Evolutionary conservation across 2,888 invertebrate genomes (phyloP).

Genomic region (Muscina levida): DNA sequence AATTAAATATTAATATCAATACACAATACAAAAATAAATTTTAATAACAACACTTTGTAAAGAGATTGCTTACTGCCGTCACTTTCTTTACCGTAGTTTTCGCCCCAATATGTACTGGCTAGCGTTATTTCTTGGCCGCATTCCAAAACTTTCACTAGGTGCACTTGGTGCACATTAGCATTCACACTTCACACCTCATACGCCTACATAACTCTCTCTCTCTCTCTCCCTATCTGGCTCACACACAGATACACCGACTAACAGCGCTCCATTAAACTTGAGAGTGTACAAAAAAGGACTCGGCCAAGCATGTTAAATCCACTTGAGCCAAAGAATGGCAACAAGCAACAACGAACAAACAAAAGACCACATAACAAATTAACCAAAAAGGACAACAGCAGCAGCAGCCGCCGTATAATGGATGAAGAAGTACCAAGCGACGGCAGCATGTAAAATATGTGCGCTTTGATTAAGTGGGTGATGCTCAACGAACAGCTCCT

Average conservation of each 20-base stretch:
- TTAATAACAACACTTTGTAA: no score
- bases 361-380: slow-evolving; percentile 63
- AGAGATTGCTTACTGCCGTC: no score
- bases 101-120: no score
- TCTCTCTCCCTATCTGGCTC: slow-evolving; percentile 26
- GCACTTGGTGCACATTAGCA: neutral
- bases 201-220: neutral
- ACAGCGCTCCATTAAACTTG: neutral
- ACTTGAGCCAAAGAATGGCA: slow-evolving; percentile 56
- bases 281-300: slow-evolving; percentile 22
- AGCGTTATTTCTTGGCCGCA: neutral
- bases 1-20: no score
- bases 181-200: neutral
- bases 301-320: slow-evolving; percentile 52
- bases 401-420: slow-evolving; percentile 4
- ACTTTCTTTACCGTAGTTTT: no score
- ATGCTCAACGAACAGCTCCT: slow-evolving; percentile 49
- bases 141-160: neutral
- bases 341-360: slow-evolving; percentile 32
- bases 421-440: neutral
- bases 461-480: slow-evolving; percentile 65
- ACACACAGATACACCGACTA: slow-evolving; percentile 20
- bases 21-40: no score
- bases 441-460: slow-evolving; percentile 56
- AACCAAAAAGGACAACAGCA: slow-evolving; percentile 63